Conservation (phyloP, 2,888 invertebrate genomes). For the Argyresthia goedartella region DNA sequence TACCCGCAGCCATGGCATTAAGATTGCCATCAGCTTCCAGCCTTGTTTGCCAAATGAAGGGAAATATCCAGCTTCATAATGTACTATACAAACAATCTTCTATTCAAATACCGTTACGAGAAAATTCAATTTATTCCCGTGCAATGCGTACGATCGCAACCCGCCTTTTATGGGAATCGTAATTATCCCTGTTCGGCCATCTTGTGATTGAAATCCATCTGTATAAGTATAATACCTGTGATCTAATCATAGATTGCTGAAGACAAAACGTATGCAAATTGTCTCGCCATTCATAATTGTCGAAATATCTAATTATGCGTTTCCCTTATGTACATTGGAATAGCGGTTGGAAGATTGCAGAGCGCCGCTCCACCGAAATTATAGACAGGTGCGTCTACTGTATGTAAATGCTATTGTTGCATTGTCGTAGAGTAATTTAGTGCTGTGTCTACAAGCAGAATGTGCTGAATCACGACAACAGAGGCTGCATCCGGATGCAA, state of each 20-base stretch:
- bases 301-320: not conserved
- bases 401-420: not conserved
- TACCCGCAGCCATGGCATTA: constrained; percentile 35
- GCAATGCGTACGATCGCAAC: constrained; percentile 29
- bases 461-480: constrained; percentile 43
- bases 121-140: constrained; percentile 27
- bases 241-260: constrained; percentile 1
- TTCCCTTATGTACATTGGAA: too few relatives aligned
- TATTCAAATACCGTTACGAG: constrained; percentile 29
- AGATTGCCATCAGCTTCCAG: constrained; percentile 40
- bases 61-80: constrained; percentile 32
- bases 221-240: not conserved
- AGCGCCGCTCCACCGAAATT: too few relatives aligned
- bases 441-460: constrained; percentile 38
- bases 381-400: too few relatives aligned
- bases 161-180: constrained; percentile 26
- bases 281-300: not conserved
- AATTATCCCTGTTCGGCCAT: constrained; percentile 22
- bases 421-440: constrained; percentile 28
- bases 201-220: not conserved
- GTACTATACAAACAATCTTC: constrained; percentile 26
- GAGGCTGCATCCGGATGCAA: constrained; percentile 56
- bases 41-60: constrained; percentile 14
- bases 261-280: not conserved
- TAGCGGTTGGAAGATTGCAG: too few relatives aligned